A percentile compares a stretch with the other conserved stretches of the same genome.
Evolutionary conservation across 2,888 invertebrate species (phyloP).

Genomic region (Drosophila setosimentum): DNA sequence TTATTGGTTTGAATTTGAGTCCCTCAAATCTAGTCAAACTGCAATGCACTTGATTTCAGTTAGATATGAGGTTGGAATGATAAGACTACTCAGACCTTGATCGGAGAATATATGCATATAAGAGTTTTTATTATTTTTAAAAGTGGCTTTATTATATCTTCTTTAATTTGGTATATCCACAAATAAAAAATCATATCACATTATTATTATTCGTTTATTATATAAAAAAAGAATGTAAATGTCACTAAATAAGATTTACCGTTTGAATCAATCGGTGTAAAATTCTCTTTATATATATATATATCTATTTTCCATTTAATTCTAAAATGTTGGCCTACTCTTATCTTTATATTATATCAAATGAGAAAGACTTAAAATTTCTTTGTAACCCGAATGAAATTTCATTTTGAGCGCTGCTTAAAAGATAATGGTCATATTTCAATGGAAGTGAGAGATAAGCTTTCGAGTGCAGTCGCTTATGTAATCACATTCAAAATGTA

Average conservation of each 20-base stretch:
- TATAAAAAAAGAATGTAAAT: too few species aligned
- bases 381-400: neutral
- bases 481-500: neutral
- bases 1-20: slow-evolving; percentile 47
- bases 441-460: neutral
- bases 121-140: neutral
- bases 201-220: too few species aligned
- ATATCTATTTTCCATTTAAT: too few species aligned
- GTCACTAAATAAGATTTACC: too few species aligned
- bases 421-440: neutral
- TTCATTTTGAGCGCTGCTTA: neutral
- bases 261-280: too few species aligned
- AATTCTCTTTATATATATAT: too few species aligned
- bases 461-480: neutral
- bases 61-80: neutral
- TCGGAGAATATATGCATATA: slow-evolving; percentile 2
- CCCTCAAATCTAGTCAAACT: slow-evolving; percentile 37
- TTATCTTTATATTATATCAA: too few species aligned
- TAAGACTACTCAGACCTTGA: slow-evolving; percentile 13
- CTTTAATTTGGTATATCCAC: neutral
- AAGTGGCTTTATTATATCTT: neutral
- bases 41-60: slow-evolving; percentile 24
- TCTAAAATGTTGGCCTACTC: too few species aligned
- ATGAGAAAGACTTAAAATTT: too few species aligned
- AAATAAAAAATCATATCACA: too few species aligned